phyloP scores from a whole-genome alignment of 2,113 vertebrate species.

The Agapornis roseicollis region DNA sequence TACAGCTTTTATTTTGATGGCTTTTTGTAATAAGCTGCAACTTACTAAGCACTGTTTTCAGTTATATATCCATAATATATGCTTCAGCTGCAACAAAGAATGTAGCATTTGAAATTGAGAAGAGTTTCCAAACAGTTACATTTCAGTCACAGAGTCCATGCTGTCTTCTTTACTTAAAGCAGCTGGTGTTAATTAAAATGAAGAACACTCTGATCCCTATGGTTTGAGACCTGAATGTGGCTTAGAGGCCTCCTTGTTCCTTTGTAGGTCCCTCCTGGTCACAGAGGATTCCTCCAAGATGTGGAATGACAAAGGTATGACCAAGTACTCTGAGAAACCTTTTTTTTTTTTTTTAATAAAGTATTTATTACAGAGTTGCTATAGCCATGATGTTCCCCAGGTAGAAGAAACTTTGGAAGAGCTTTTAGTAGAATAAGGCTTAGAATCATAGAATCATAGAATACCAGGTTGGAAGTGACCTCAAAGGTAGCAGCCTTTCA shows the following conservation, averaged over 20 bases:
- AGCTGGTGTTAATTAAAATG: background rate
- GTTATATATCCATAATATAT: background rate
- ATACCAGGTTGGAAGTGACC: background rate
- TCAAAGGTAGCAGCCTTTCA: background rate
- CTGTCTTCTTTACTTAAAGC: background rate
- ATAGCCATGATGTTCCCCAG: background rate
- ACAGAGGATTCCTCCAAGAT: background rate
- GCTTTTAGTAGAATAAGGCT: background rate
- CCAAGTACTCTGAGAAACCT: background rate
- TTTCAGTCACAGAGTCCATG: background rate
- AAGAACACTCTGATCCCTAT: background rate
- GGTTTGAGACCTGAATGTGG: background rate
- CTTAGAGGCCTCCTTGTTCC: background rate
- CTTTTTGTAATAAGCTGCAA: background rate
- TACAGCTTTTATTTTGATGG: background rate
- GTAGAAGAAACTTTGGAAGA: background rate
- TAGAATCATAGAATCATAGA: background rate
- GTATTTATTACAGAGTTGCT: background rate
- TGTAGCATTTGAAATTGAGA: background rate
- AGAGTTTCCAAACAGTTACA: background rate
- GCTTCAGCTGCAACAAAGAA: background rate
- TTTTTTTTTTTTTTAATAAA: background rate
- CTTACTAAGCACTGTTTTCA: background rate
- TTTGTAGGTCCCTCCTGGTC: background rate
- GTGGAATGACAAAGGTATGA: background rate